Conservation (phyloP, 2,888 invertebrate species). For the Parascotia fuliginaria region DNA sequence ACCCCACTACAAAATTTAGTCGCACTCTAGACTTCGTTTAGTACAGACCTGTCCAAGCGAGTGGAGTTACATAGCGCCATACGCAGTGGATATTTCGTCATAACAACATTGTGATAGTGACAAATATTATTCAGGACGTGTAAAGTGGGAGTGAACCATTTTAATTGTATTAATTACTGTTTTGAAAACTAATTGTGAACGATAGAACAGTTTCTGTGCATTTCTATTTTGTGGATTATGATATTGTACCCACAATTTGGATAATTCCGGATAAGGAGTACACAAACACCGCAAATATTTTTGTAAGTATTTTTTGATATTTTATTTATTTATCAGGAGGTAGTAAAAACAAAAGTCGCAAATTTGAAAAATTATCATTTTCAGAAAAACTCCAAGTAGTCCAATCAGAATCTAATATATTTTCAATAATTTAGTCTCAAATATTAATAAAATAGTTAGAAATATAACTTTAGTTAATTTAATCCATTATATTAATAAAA, state of each 20-base stretch:
- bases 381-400: background rate
- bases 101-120: constrained; percentile 82
- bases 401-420: background rate
- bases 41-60: constrained; percentile 68
- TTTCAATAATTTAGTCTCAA: background rate
- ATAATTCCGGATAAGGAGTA: constrained; percentile 81
- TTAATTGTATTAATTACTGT: constrained; percentile 52
- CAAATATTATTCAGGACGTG: constrained; percentile 74
- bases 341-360: constrained; percentile 15
- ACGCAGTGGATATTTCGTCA: constrained; percentile 81
- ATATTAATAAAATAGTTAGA: too few relatives aligned
- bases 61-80: constrained; percentile 64
- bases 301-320: constrained; percentile 72
- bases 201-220: constrained; percentile 54
- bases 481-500: background rate
- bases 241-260: constrained; percentile 79
- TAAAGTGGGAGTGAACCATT: constrained; percentile 77
- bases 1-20: constrained; percentile 84
- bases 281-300: constrained; percentile 82
- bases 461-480: background rate
- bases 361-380: background rate
- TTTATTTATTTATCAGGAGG: constrained; percentile 12
- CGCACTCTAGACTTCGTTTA: constrained; percentile 70
- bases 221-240: constrained; percentile 74
- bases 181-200: constrained; percentile 66